A percentile compares a stretch with the other conserved stretches of the same genome.
Evolutionary conservation across 2,888 invertebrate species (phyloP).

Genomic region (Pantelozetes paolii): DNA sequence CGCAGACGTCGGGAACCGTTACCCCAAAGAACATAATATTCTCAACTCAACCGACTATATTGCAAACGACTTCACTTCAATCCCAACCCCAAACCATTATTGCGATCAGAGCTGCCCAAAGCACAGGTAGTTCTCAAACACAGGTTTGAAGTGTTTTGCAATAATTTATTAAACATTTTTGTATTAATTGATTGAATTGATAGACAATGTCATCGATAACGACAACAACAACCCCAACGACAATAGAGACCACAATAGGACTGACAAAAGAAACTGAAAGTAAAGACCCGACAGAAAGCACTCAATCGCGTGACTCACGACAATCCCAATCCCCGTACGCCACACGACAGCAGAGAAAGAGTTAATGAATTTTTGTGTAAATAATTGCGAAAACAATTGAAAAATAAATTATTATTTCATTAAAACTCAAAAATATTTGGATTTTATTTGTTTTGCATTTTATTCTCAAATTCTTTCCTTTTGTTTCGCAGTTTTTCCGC

Average conservation of each 20-base stretch:
- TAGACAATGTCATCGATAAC: conserved; percentile 16
- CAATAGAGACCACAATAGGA: too few relatives aligned
- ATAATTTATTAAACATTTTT: not conserved
- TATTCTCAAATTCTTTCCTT: conserved; percentile 37
- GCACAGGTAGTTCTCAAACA: not conserved
- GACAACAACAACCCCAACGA: not conserved
- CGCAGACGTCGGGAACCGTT: not conserved
- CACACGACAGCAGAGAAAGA: conserved; percentile 7
- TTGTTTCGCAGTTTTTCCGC: conserved; percentile 31
- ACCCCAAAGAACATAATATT: conserved; percentile 5
- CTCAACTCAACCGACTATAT: conserved; percentile 4
- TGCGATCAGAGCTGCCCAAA: conserved; percentile 27
- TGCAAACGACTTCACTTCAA: conserved; percentile 12
- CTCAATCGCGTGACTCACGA: too few relatives aligned
- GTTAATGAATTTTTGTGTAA: not conserved
- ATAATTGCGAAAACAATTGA: not conserved
- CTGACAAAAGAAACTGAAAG: too few relatives aligned
- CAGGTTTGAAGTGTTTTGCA: not conserved
- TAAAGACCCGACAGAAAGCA: too few relatives aligned
- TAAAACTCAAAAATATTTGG: not conserved
- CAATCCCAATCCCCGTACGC: conserved; percentile 13
- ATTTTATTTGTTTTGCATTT: not conserved
- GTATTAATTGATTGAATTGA: not conserved
- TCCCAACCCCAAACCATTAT: conserved; percentile 32
- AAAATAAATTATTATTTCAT: not conserved